Evolutionary conservation across 2,888 invertebrate genomes (phyloP).

Genomic region (Helicoverpa assulta): DNA sequence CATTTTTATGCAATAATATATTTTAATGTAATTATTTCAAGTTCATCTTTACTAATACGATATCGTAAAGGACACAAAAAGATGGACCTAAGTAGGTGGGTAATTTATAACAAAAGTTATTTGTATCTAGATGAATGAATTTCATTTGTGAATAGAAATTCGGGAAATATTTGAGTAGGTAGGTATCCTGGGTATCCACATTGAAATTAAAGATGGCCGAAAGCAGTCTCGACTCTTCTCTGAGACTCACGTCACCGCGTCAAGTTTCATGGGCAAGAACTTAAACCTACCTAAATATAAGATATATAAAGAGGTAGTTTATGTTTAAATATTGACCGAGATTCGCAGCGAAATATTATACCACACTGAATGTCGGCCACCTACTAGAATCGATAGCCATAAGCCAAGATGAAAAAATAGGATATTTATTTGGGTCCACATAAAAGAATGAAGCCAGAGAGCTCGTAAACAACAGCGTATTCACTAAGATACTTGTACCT

Average conservation of each 20-base stretch:
- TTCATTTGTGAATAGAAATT: slow-evolving; percentile 13
- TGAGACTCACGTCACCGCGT: slow-evolving; percentile 1
- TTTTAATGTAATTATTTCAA: neutral
- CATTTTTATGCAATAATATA: slow-evolving; percentile 6
- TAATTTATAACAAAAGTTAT: too few species aligned
- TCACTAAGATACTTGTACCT: slow-evolving; percentile 11
- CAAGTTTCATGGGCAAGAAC: slow-evolving; percentile 4
- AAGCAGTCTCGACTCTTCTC: slow-evolving; percentile 22
- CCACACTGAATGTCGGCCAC: neutral
- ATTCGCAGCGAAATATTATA: neutral
- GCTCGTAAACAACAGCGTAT: slow-evolving; percentile 26
- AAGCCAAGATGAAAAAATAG: slow-evolving; percentile 23
- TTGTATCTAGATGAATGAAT: neutral
- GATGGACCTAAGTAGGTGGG: too few species aligned
- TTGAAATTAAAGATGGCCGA: slow-evolving; percentile 36
- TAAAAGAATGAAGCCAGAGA: slow-evolving; percentile 17
- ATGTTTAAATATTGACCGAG: neutral
- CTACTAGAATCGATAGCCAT: neutral
- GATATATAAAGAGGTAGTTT: neutral
- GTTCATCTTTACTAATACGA: too few species aligned
- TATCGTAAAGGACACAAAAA: too few species aligned
- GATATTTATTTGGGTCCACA: slow-evolving; percentile 21
- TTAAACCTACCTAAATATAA: neutral
- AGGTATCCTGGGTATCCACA: too few species aligned
- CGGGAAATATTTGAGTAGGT: slow-evolving; percentile 18